Conservation (phyloP, 2,113 vertebrate species). For the Terrapene triunguis region DNA sequence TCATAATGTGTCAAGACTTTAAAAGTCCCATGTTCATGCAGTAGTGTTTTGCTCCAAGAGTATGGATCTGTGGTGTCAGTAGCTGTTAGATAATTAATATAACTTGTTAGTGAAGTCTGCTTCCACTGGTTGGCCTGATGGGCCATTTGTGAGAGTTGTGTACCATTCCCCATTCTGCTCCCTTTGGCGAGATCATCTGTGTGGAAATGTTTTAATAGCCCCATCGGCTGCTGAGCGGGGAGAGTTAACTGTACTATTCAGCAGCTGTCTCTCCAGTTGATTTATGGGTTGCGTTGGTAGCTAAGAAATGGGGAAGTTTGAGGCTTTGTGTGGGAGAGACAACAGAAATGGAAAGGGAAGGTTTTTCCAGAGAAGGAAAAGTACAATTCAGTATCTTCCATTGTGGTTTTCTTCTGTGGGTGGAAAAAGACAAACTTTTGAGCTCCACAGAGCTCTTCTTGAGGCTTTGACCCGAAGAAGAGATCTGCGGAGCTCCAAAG, state of each 20-base stretch:
- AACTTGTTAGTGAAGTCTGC: background rate
- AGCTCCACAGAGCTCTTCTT: background rate
- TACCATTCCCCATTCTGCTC: background rate
- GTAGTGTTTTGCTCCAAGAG: background rate
- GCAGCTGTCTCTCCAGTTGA: background rate
- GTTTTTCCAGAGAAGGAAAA: background rate
- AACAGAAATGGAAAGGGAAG: background rate
- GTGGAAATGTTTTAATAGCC: background rate
- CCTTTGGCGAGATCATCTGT: background rate
- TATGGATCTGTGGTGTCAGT: background rate
- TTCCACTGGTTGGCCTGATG: background rate
- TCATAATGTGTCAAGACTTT: background rate
- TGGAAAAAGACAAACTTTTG: background rate
- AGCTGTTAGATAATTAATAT: background rate
- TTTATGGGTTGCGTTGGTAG: accelerated
- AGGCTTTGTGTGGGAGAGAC: accelerated
- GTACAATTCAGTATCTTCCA: background rate
- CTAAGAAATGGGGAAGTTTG: background rate
- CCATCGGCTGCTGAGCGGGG: accelerated
- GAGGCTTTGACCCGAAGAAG: background rate
- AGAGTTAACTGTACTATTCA: accelerated
- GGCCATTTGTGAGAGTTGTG: background rate
- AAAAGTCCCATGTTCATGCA: background rate
- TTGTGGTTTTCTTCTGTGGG: background rate
- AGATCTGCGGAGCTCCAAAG: background rate